These are phyloP conservation scores for Pao palembangensis DNA, from an alignment of 2,113 vertebrate species.

Conservation along the genomic window DNA sequence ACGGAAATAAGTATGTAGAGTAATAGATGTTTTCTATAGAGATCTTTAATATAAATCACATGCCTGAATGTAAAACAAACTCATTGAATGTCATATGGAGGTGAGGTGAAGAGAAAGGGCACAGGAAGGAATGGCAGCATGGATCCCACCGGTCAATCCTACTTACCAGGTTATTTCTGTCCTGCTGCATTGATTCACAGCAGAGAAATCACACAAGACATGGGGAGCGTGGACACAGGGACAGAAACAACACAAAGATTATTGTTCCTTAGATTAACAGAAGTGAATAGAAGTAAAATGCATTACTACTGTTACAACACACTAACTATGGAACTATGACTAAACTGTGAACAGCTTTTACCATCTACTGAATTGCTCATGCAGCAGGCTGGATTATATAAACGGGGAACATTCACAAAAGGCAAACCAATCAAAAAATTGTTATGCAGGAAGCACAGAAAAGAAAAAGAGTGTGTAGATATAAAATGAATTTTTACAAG, in stretches of 20 bases:
- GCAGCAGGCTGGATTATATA: not conserved
- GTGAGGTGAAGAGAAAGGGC: constrained; percentile 24
- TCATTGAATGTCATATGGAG: constrained; percentile 38
- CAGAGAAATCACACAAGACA: constrained; percentile 75
- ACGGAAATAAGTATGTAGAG: too few relatives aligned
- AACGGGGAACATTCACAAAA: constrained; percentile 6
- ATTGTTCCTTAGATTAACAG: constrained; percentile 65
- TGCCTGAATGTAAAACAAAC: constrained; percentile 25
- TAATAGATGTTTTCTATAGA: too few relatives aligned
- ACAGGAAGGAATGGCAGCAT: constrained; percentile 15
- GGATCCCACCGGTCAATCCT: constrained; percentile 57
- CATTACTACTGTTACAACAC: constrained; percentile 15
- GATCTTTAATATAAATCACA: not conserved
- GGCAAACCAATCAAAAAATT: constrained; percentile 26
- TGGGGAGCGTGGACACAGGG: constrained; percentile 38
- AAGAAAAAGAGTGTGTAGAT: constrained; percentile 1
- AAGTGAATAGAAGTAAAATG: constrained; percentile 40
- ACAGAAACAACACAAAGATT: constrained; percentile 75
- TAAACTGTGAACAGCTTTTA: not conserved
- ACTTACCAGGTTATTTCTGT: constrained; percentile 99
- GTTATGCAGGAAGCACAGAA: constrained; percentile 7
- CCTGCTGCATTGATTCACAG: constrained; percentile 87
- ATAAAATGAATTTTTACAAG: not conserved
- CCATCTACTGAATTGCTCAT: not conserved
- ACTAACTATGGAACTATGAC: not conserved